Evolutionary conservation across 2,113 vertebrate genomes (phyloP).

Genomic region (Cricetomys ansorgei): DNA sequence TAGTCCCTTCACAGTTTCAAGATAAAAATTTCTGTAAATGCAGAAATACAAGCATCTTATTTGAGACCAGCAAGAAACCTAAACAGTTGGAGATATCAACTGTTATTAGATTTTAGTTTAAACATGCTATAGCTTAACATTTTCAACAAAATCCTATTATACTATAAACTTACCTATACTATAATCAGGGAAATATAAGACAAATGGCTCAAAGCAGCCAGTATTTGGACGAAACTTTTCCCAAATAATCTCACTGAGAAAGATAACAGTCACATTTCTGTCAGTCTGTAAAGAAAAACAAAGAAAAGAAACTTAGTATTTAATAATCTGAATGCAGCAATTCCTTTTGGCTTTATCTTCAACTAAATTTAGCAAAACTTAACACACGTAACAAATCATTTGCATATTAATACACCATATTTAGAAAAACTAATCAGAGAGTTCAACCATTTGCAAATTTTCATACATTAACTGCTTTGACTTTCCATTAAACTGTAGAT

Average conservation of each 20-base stretch:
- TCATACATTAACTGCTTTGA: constrained; percentile 62
- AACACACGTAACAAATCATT: constrained; percentile 67
- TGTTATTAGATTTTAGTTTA: constrained; percentile 5
- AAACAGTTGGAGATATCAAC: background rate
- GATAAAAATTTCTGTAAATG: constrained; percentile 15
- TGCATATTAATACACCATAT: constrained; percentile 71
- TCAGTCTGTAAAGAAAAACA: constrained; percentile 88
- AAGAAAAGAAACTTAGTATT: constrained; percentile 58
- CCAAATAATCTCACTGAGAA: constrained; percentile 98
- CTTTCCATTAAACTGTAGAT: constrained; percentile 69
- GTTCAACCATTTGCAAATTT: constrained; percentile 78
- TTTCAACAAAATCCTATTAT: constrained; percentile 52
- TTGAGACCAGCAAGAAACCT: background rate
- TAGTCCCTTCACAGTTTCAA: background rate
- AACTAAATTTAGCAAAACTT: constrained; percentile 72
- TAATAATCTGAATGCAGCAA: constrained; percentile 69
- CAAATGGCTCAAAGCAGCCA: constrained; percentile 95
- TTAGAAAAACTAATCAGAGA: constrained; percentile 80
- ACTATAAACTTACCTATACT: constrained; percentile 96
- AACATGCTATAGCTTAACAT: constrained; percentile 33
- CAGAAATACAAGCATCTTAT: constrained; percentile 39
- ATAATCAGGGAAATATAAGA: constrained; percentile 97
- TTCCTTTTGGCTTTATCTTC: constrained; percentile 59
- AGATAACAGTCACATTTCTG: constrained; percentile 93
- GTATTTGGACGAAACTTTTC: constrained; percentile 94